These are phyloP conservation scores for Pectinophora gossypiella DNA, from an alignment of 1,140 invertebrate species.

Conservation along the genomic window DNA sequence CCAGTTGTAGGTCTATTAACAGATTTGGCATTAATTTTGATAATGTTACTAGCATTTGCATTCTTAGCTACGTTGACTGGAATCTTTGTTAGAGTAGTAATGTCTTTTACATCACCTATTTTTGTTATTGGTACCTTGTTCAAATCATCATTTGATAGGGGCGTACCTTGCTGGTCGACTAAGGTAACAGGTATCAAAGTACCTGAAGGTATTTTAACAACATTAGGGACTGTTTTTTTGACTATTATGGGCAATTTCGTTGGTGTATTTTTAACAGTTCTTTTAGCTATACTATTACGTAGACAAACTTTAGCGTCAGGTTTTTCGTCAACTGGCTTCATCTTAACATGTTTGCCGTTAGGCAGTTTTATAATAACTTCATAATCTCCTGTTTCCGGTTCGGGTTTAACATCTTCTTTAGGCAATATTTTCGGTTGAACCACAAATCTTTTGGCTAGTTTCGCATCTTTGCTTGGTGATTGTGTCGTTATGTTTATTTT, in stretches of 20 bases:
- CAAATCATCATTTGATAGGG: not conserved
- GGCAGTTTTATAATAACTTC: conserved; percentile 59
- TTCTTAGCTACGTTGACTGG: conserved; percentile 1
- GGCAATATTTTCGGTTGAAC: conserved; percentile 1
- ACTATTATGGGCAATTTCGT: too few species aligned
- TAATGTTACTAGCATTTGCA: not conserved
- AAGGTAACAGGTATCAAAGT: conserved; percentile 53
- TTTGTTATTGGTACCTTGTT: conserved; percentile 39
- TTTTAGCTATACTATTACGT: conserved; percentile 33
- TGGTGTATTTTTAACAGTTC: too few species aligned
- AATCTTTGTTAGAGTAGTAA: not conserved
- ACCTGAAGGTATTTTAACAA: conserved; percentile 34
- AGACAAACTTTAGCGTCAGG: conserved; percentile 43
- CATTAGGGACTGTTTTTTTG: conserved; percentile 17
- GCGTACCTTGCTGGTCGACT: conserved; percentile 22
- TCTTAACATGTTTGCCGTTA: conserved; percentile 44
- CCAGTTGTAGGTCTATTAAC: too few species aligned
- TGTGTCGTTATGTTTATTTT: too few species aligned
- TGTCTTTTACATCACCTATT: conserved; percentile 6
- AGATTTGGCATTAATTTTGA: too few species aligned
- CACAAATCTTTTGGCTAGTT: conserved; percentile 12
- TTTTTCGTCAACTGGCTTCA: conserved; percentile 50
- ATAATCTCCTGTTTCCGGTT: conserved; percentile 31
- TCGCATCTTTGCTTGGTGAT: conserved; percentile 11
- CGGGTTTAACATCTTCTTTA: not conserved